phyloP scores from a whole-genome alignment of 2,113 vertebrate genomes.

The Gobiocypris rarus region DNA sequence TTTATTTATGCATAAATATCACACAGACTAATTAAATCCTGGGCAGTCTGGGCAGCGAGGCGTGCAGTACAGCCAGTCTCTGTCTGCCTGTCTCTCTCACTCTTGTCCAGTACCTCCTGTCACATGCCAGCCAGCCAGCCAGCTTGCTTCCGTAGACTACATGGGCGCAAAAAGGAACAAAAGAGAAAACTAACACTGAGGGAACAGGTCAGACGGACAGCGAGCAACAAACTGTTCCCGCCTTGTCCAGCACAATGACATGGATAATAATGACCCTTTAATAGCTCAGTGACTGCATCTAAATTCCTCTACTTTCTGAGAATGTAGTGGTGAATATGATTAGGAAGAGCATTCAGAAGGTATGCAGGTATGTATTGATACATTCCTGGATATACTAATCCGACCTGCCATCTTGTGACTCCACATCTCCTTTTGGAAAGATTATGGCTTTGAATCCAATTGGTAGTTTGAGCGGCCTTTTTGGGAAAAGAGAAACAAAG shows the following conservation, averaged over 20 bases:
- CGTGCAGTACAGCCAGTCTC: constrained; percentile 12
- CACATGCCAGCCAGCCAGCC: constrained; percentile 33
- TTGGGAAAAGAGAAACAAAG: not conserved
- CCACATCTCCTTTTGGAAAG: not conserved
- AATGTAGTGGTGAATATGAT: not conserved
- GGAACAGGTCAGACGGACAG: not conserved
- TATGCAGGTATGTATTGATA: not conserved
- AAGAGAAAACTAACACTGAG: not conserved
- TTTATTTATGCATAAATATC: constrained; percentile 47
- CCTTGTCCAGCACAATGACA: not conserved
- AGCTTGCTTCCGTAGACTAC: constrained; percentile 16
- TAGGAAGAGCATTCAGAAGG: not conserved
- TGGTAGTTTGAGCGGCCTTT: not conserved
- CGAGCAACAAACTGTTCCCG: not conserved
- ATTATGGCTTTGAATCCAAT: not conserved
- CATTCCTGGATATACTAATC: not conserved
- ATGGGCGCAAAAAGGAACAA: constrained; percentile 37
- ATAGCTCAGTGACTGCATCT: not conserved
- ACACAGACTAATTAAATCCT: constrained; percentile 48
- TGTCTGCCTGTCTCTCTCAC: constrained; percentile 18
- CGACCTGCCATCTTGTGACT: not conserved
- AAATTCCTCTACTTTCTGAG: not conserved
- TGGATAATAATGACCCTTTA: not conserved
- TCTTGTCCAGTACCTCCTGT: constrained; percentile 34
- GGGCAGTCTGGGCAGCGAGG: constrained; percentile 36